Evolutionary conservation across 2,113 vertebrate genomes (phyloP), one percentile per base, ranked within the genome.

Genomic region (Rhinolophus sinicus): DNA sequence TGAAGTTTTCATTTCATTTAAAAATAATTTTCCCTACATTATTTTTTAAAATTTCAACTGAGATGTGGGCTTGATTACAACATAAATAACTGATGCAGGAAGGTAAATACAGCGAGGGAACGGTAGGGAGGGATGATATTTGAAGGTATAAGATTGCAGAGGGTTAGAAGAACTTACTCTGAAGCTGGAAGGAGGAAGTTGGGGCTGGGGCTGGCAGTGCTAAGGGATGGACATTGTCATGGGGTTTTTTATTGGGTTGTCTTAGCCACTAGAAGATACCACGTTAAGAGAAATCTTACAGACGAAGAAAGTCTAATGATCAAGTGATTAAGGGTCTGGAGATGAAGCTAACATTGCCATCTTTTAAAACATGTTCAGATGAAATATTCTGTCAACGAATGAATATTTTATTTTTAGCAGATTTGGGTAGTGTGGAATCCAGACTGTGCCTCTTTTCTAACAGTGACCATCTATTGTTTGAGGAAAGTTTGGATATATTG

Each of bases 1-100:
- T n/a, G 22, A 97, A 97, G 96, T 97, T 96, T 97, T 97, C 87
- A 91, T 97, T 98, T 96, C 76, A 93, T 96, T 96, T 97, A 81
- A 94, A 97, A 97, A 95, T 84, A 95, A 96, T 97, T 96, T 96
- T 90, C 83, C 76, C 52, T 75, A 40, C 33, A 77, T 95, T 91
- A 90, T 85, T 89, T 95, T 97, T 60, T 60, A 12, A 7, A 97
- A 85, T 93, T 95, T 97, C 67, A 96, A 5, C 62, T 72, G 88
- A 94, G 77, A 65, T 92, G 69, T n/a, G 88, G 58, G 54, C 14
- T 95, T 97, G 95, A 96, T 97, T 97, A 93, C 58, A 88, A 84
- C 75, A 58, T 73, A 95, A 82, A 58, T 88, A 95, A 64, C 54
- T 28, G 50, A 90, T 72, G 19, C 38, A 77, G 35, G 12, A 35